Evolutionary conservation across 2,888 invertebrate species (phyloP), one percentile per base, ranked within the genome.

Genomic region (Pilophorus perplexus): DNA sequence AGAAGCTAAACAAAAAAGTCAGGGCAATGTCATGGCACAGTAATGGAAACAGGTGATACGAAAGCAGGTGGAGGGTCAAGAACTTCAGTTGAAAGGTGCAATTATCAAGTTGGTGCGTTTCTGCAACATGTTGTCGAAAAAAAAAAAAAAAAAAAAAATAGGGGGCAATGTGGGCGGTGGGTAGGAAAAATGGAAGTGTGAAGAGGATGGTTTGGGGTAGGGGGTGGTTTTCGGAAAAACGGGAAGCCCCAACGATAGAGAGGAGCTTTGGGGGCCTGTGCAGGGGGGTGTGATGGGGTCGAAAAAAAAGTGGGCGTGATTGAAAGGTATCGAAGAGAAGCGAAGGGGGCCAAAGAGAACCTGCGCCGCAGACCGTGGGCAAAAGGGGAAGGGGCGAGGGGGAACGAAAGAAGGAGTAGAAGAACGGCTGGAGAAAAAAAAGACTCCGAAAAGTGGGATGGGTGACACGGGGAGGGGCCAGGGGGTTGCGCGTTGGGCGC

Each of bases 261-360:
- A 52, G 18, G 33, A 20, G 23, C 46, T 25, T 23, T 12, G 23
- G 38, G 40, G 20, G 18, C 14, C 3, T 14, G 54, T 55, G 57
- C 42, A 46, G 66, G 18, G 57, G 23, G 18, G 42, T 64, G 44
- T 66, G 64, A 48, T 44, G 57, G 46, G 25, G 57, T 33, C 33
- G 60, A 65, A 55, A 64, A 68, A 64, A 59, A 55, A 67, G 70
- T 55, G 50, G 48, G 59, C 67, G 68, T 54, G 68, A 67, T 66
- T 52, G 65, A 67, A 69, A 66, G 67, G 64, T 59, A 69, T 57
- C 62, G 67, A 62, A 60, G 69, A 60, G 66, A n/a, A 27, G 67
- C 16, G 28, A 23, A 54, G 52, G 42, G 54, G 20, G n/a, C n/a
- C n/a, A n/a, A n/a, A 65, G 64, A 66, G 66, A 62, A 62, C 62